Evolutionary conservation across 1,140 invertebrate species (phyloP).

Genomic region (Caenorhabditis latens): DNA sequence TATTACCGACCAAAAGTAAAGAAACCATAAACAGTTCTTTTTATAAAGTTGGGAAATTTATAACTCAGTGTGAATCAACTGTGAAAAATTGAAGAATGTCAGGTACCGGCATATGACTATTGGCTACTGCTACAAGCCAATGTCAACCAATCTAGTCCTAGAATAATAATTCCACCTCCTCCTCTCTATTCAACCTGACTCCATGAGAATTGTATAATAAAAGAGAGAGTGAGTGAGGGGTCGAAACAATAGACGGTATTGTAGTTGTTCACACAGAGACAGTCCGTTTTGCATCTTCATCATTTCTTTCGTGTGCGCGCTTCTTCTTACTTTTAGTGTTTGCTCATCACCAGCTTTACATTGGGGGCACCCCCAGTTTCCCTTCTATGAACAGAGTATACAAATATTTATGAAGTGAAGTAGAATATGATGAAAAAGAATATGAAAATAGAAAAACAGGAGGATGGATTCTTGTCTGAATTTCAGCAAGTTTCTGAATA

Average conservation of each 20-base stretch:
- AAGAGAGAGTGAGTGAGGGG: conserved; percentile 1
- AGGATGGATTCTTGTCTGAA: too few species aligned
- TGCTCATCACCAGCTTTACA: conserved; percentile 55
- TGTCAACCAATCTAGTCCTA: neutral
- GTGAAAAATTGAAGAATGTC: too few species aligned
- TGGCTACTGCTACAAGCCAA: too few species aligned
- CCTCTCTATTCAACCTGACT: conserved; percentile 15
- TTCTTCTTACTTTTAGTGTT: conserved; percentile 54
- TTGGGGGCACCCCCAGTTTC: neutral
- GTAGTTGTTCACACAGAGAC: conserved; percentile 52
- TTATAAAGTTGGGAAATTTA: too few species aligned
- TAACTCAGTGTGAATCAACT: too few species aligned
- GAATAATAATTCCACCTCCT: conserved; percentile 23
- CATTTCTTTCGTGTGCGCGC: conserved; percentile 41
- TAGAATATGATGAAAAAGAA: too few species aligned
- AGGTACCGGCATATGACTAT: too few species aligned
- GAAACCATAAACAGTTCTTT: too few species aligned
- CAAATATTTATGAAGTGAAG: conserved; percentile 4
- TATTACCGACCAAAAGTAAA: too few species aligned
- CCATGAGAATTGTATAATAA: conserved; percentile 45
- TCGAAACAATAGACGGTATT: conserved; percentile 54
- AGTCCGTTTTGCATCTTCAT: conserved; percentile 54
- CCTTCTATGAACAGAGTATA: neutral
- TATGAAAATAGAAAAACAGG: too few species aligned
- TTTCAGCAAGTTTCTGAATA: too few species aligned